phyloP scores from a whole-genome alignment of 2,113 vertebrate genomes.

The Callionymus lyra region DNA sequence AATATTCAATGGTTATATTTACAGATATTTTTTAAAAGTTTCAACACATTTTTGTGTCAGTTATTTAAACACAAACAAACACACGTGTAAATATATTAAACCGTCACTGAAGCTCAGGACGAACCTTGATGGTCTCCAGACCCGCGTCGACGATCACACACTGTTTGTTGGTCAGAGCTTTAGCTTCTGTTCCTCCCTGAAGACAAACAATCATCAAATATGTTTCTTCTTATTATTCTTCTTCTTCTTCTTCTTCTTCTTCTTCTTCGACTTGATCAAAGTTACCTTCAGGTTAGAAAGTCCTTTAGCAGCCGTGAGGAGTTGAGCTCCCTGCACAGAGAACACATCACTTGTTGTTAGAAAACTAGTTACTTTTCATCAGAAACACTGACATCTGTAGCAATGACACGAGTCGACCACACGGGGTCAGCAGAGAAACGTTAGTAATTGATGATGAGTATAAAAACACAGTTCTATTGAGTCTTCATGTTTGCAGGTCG shows the following conservation, averaged over 20 bases:
- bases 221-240: background rate
- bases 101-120: too few relatives aligned
- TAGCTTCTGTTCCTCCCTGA: conserved; percentile 80
- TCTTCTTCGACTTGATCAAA: background rate
- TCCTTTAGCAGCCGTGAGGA: conserved; percentile 94
- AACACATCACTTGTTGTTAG: background rate
- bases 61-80: too few relatives aligned
- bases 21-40: too few relatives aligned
- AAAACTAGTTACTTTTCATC: too few relatives aligned
- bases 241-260: background rate
- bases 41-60: too few relatives aligned
- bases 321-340: conserved; percentile 77
- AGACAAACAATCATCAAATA: background rate
- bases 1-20: too few relatives aligned
- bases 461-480: too few relatives aligned
- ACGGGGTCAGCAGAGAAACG: background rate
- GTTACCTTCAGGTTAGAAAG: conserved; percentile 95
- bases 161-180: conserved; percentile 87
- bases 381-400: too few relatives aligned
- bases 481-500: background rate
- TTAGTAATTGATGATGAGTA: background rate
- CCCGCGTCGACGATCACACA: conserved; percentile 84
- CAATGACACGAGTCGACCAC: too few relatives aligned
- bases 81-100: too few relatives aligned
- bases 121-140: conserved; percentile 90